Percentiles rank a stretch among this genome's conserved stretches.
Conservation (phyloP, 2,888 invertebrate genomes). For the Netelia virgata region DNA sequence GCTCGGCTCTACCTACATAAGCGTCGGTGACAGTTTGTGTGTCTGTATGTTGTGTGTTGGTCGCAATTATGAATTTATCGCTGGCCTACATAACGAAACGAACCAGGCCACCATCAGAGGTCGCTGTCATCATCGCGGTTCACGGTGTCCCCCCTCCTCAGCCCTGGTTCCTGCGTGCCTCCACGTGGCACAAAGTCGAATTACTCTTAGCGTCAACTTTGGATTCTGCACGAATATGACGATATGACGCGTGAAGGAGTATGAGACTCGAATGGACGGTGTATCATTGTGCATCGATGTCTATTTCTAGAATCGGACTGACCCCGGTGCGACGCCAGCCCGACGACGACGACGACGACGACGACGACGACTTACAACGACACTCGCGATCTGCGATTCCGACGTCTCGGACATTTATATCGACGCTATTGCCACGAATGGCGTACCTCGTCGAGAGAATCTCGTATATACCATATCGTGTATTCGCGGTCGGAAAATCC, state of each 20-base stretch:
- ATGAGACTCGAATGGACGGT: background rate
- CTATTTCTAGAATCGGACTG: slow-evolving; percentile 63
- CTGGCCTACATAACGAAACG: slow-evolving; percentile 72
- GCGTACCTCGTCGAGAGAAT: background rate
- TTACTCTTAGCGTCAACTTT: slow-evolving; percentile 41
- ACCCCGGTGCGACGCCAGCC: slow-evolving; percentile 64
- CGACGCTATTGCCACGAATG: slow-evolving; percentile 31
- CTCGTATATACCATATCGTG: background rate
- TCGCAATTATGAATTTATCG: slow-evolving; percentile 73
- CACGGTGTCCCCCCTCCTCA: background rate
- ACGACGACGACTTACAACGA: slow-evolving; percentile 44
- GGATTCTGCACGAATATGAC: slow-evolving; percentile 43
- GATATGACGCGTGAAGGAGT: slow-evolving; percentile 23
- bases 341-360: slow-evolving; percentile 49
- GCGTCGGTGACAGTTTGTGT: slow-evolving; percentile 13
- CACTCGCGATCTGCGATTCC: slow-evolving; percentile 26
- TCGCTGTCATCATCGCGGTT: slow-evolving; percentile 17
- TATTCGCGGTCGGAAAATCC: background rate
- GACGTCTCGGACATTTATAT: slow-evolving; percentile 55
- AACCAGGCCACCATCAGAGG: slow-evolving; percentile 49
- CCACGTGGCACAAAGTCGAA: slow-evolving; percentile 30
- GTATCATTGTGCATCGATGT: slow-evolving; percentile 62
- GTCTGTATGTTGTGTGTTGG: slow-evolving; percentile 41
- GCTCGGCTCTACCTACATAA: background rate
- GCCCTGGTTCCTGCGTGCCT: background rate